Conservation (phyloP, 2,113 vertebrate genomes). For the Crotalus viridis region DNA sequence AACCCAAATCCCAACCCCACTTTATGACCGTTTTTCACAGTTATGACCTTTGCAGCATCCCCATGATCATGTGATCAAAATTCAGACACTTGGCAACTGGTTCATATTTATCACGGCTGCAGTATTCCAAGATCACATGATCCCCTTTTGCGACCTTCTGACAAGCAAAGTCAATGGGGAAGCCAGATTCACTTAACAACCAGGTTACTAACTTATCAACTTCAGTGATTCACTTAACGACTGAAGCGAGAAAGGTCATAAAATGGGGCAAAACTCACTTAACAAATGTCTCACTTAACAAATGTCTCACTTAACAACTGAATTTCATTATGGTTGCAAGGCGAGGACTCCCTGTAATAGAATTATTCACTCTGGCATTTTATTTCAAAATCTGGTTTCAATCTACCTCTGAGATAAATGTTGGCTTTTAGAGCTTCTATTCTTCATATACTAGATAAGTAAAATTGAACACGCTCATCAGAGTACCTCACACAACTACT, state of each 20-base stretch:
- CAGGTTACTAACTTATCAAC: background rate
- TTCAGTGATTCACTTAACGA: background rate
- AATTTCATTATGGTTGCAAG: background rate
- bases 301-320: background rate
- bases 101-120: background rate
- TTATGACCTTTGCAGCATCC: background rate
- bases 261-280: background rate
- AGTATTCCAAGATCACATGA: background rate
- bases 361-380: constrained; percentile 59
- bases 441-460: constrained; percentile 49
- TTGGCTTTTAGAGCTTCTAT: constrained; percentile 57
- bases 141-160: background rate
- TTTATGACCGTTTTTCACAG: background rate
- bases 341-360: background rate
- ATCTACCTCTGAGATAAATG: constrained; percentile 58
- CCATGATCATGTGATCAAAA: background rate
- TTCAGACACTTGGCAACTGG: background rate
- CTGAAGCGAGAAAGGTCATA: background rate
- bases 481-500: constrained; percentile 34
- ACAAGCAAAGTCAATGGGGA: background rate
- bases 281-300: background rate
- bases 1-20: too few species aligned
- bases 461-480: constrained; percentile 43
- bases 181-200: background rate
- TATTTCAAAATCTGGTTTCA: constrained; percentile 64